A percentile compares a stretch with the other conserved stretches of the same genome.
These are phyloP conservation scores for Hemibagrus wyckioides DNA, from an alignment of 2,113 vertebrate species.

Conservation along the genomic window DNA sequence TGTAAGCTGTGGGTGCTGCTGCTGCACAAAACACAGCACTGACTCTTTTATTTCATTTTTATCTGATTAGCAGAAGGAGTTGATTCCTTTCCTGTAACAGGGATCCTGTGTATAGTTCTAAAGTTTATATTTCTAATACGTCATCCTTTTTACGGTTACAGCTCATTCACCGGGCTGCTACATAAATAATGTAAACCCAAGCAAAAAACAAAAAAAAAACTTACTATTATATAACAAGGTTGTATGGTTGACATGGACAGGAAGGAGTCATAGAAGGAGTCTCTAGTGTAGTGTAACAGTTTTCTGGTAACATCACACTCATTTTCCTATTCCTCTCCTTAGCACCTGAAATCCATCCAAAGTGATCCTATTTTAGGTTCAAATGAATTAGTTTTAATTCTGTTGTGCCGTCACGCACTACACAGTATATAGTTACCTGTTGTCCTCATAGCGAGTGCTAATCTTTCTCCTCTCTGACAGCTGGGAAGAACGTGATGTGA, in stretches of 20 bases:
- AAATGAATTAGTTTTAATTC: not conserved
- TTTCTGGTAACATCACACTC: not conserved
- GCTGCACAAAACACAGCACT: too few species aligned
- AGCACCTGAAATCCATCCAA: not conserved
- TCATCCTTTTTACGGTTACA: not conserved
- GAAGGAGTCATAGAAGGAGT: not conserved
- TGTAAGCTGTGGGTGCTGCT: not conserved
- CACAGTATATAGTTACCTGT: slow-evolving; percentile 22
- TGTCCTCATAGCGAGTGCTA: slow-evolving; percentile 1
- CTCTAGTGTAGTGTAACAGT: not conserved
- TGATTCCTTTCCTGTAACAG: too few species aligned
- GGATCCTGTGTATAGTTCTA: too few species aligned
- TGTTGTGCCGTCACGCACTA: too few species aligned
- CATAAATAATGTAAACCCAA: not conserved
- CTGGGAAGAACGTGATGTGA: slow-evolving; percentile 26
- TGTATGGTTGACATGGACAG: not conserved
- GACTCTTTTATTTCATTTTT: too few species aligned
- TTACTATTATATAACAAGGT: not conserved
- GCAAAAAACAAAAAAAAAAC: not conserved
- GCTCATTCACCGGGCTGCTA: not conserved
- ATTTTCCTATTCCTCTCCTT: not conserved
- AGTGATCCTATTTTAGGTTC: not conserved
- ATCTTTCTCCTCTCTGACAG: slow-evolving; percentile 20
- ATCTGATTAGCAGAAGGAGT: too few species aligned
- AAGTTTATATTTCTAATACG: not conserved